A percentile compares a stretch with the other conserved stretches of the same genome.
Conservation (phyloP, 2,797 vertebrate species). For the Telmatherina bonti region DNA sequence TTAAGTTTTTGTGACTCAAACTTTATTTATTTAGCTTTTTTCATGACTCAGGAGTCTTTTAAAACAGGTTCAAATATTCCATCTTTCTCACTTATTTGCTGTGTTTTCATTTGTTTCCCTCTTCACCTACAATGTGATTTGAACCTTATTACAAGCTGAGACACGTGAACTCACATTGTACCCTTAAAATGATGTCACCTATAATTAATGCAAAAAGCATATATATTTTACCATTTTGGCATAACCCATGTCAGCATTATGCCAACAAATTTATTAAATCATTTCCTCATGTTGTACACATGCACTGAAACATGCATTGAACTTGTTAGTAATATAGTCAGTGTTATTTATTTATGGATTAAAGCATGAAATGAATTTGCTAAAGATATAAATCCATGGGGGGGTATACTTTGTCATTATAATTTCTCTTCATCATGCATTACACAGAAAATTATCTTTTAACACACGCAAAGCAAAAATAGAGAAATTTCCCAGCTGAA, state of each 20-base stretch:
- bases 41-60: constrained; percentile 1
- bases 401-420: constrained; percentile 33
- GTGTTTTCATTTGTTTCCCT: background rate
- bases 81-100: constrained; percentile 5
- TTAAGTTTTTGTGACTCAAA: background rate
- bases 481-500: constrained; percentile 36
- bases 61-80: constrained; percentile 7
- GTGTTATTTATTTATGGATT: constrained; percentile 43
- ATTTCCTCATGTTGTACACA: constrained; percentile 36
- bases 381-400: constrained; percentile 37
- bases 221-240: constrained; percentile 52
- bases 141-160: constrained; percentile 35
- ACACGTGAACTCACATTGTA: constrained; percentile 16
- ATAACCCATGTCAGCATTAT: constrained; percentile 67
- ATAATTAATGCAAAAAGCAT: constrained; percentile 65
- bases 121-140: constrained; percentile 10
- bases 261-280: constrained; percentile 39
- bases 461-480: constrained; percentile 50
- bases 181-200: constrained; percentile 49
- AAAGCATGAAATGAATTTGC: constrained; percentile 43
- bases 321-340: constrained; percentile 35
- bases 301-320: constrained; percentile 51
- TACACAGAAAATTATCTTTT: constrained; percentile 31
- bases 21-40: constrained; percentile 28
- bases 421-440: constrained; percentile 43